These are phyloP conservation scores for Galerucella nymphaeae DNA, from an alignment of 2,888 invertebrate genomes.

Conservation along the genomic window DNA sequence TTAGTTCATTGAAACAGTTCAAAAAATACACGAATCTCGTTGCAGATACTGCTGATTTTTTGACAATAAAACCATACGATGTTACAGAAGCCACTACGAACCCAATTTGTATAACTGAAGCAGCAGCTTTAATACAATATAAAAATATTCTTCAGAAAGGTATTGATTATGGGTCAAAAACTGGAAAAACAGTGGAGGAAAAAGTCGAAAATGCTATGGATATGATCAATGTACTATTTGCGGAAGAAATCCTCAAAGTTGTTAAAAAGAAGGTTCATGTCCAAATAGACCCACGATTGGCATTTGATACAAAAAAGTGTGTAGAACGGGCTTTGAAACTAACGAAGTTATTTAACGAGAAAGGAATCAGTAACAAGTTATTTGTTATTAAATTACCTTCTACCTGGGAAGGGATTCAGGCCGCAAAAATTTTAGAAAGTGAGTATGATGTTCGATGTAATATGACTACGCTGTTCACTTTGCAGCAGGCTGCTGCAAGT, in stretches of 20 bases:
- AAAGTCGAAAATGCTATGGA: conserved; percentile 89
- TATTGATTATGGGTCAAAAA: conserved; percentile 82
- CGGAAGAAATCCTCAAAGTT: conserved; percentile 95
- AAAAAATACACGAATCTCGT: conserved; percentile 92
- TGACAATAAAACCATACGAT: conserved; percentile 96
- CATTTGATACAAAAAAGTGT: conserved; percentile 93
- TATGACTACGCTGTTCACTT: conserved; percentile 94
- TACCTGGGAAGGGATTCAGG: conserved; percentile 99
- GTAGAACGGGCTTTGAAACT: conserved; percentile 89
- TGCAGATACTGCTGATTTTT: conserved; percentile 98
- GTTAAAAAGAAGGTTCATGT: conserved; percentile 97
- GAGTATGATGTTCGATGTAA: conserved; percentile 97
- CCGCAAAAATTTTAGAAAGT: conserved; percentile 91
- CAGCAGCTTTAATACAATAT: conserved; percentile 94
- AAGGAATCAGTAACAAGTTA: conserved; percentile 90
- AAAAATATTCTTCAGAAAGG: conserved; percentile 89
- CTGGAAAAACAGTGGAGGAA: conserved; percentile 76
- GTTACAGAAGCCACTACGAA: conserved; percentile 99
- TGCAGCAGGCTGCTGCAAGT: conserved; percentile 97
- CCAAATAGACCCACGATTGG: conserved; percentile 95
- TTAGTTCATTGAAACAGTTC: conserved; percentile 84
- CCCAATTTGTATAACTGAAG: conserved; percentile 95
- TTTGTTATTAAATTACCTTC: conserved; percentile 97
- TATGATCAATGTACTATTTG: conserved; percentile 94
- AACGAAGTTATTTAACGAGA: conserved; percentile 88